A percentile compares a stretch with the other conserved stretches of the same genome.
These are phyloP conservation scores for Drosophila dives DNA, from an alignment of 2,888 invertebrate species.

Conservation along the genomic window DNA sequence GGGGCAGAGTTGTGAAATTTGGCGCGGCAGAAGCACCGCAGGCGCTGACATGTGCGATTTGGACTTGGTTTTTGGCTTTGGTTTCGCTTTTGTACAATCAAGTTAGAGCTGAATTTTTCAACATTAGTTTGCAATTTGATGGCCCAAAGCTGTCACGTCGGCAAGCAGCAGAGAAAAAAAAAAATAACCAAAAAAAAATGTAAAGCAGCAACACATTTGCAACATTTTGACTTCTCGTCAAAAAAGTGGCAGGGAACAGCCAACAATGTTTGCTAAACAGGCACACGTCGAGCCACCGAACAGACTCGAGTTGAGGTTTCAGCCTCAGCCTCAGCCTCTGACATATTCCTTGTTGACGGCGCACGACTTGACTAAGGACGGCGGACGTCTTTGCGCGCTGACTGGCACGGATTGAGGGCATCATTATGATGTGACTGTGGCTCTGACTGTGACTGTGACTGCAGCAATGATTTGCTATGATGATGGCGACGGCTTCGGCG, in stretches of 20 bases:
- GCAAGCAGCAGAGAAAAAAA: slow-evolving; percentile 31
- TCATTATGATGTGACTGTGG: slow-evolving; percentile 73
- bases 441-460: slow-evolving; percentile 11
- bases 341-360: slow-evolving; percentile 79
- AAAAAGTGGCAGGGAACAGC: slow-evolving; percentile 44
- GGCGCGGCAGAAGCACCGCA: slow-evolving; percentile 66
- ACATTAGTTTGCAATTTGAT: slow-evolving; percentile 77
- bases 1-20: slow-evolving; percentile 62
- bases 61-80: slow-evolving; percentile 28
- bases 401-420: slow-evolving; percentile 73
- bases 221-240: slow-evolving; percentile 75
- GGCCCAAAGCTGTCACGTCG: slow-evolving; percentile 83
- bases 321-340: slow-evolving; percentile 64
- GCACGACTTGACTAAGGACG: slow-evolving; percentile 73
- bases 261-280: slow-evolving; percentile 74
- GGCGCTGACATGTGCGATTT: slow-evolving; percentile 57
- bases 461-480: slow-evolving; percentile 7
- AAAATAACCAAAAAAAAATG: slow-evolving; percentile 19
- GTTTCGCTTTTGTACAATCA: slow-evolving; percentile 25
- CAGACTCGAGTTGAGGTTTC: slow-evolving; percentile 17
- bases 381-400: slow-evolving; percentile 41
- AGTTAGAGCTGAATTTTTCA: slow-evolving; percentile 64
- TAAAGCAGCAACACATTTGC: slow-evolving; percentile 66
- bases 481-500: neutral
- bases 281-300: slow-evolving; percentile 74